These are phyloP conservation scores for Cuniculus paca DNA, from an alignment of 2,797 vertebrate species.

Conservation along the genomic window DNA sequence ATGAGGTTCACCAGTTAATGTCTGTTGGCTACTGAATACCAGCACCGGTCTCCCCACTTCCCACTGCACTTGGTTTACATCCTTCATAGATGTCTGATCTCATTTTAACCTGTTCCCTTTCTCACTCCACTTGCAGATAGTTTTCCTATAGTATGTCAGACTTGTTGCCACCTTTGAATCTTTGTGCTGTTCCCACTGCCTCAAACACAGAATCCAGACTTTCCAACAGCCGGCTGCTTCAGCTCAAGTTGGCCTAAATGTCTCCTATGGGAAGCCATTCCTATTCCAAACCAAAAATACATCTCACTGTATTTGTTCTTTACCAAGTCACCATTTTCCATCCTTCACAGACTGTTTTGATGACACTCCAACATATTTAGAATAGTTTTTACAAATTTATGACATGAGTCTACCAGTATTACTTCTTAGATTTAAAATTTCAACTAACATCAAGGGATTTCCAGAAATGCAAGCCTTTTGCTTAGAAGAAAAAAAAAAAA, in stretches of 20 bases:
- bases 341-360: background rate
- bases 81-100: background rate
- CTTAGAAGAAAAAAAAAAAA: background rate
- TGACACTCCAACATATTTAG: background rate
- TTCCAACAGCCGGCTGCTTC: background rate
- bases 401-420: background rate
- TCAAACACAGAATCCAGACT: background rate
- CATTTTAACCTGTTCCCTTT: background rate
- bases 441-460: background rate
- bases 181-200: background rate
- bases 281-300: background rate
- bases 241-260: background rate
- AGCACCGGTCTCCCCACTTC: background rate
- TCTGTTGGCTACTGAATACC: background rate
- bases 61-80: background rate
- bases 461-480: background rate
- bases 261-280: background rate
- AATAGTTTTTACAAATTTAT: background rate
- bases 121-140: background rate
- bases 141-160: background rate
- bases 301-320: background rate
- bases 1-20: background rate
- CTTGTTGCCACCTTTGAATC: background rate
- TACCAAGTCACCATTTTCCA: conserved; percentile 9
- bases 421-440: background rate